Base-by-base conservation (phyloP, 2,797 vertebrate genomes). In the Columba guinea region DNA sequence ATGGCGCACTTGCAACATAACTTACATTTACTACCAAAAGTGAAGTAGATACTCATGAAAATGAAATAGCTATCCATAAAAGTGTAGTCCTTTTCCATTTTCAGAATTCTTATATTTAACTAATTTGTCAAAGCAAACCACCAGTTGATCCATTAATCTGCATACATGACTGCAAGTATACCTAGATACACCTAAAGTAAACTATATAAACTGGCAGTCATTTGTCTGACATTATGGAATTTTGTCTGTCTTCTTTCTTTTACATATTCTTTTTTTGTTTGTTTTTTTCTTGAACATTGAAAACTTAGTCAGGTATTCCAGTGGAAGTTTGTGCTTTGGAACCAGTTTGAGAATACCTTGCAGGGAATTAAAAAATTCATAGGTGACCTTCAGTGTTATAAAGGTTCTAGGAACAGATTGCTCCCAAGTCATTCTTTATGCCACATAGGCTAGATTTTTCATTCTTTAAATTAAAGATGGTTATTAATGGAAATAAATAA, bases 401-500 rank as follows among this genome's bases (percentile, higher is more conserved):
- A 71, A 79, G 44, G 58, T 41, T 89, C 46, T 56, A 65, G 46
- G 16, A 84, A 56, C 12, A 68, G 35, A 82, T 53, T 83, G 4
- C 7, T 73, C 32, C 37, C 63, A 23, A 53, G 11, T 60, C 5
- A 1, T 58, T 84, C 58, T 56, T 94, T 63, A 56, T 18, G 39
- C 6, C 13, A 37, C 7, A 59, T 39, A 34, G 17, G 18, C 7
- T 70, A 48, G 24, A 59, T 30, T 52, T 60, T 48, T 35, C 7
- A 44, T 62, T 53, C 12, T 64, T 59, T 82, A 80, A 88, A 68
- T 69, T 86, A 79, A 83, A 81, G 17, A 3, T 60, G 78, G 37
- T 84, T 84, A 84, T 83, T 84, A 84, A 85, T 28, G 23, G 35
- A 67, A 89, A 75, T 59, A 82, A 75, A 87, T 69, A 82, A 70